Conservation (phyloP, 2,797 vertebrate genomes). For the Sebastes reedi region DNA sequence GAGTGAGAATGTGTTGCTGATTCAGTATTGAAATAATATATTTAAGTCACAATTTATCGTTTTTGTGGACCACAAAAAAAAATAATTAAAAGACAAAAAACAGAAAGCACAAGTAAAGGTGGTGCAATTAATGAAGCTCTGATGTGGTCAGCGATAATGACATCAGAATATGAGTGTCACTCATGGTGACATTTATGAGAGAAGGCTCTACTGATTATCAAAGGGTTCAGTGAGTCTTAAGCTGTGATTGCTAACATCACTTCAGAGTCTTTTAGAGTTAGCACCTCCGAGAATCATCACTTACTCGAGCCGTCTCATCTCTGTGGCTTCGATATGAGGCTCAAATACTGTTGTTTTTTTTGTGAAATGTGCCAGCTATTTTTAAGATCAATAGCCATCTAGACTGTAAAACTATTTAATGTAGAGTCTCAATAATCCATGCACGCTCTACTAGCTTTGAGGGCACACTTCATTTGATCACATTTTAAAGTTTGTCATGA, state of each 20-base stretch:
- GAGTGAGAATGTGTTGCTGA: neutral
- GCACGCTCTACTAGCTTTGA: constrained; percentile 20
- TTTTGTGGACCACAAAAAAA: neutral
- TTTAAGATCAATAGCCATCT: constrained; percentile 51
- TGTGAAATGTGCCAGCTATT: constrained; percentile 37
- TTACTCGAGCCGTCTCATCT: constrained; percentile 51
- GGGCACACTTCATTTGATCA: constrained; percentile 27
- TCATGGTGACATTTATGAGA: constrained; percentile 67
- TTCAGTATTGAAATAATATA: neutral
- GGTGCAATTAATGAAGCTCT: constrained; percentile 26
- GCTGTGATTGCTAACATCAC: constrained; percentile 75
- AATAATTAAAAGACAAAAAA: neutral
- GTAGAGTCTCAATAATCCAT: constrained; percentile 39
- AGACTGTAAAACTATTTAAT: constrained; percentile 39
- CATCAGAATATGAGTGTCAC: constrained; percentile 9
- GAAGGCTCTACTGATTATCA: constrained; percentile 66
- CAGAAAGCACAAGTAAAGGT: neutral
- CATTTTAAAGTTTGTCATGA: constrained; percentile 1
- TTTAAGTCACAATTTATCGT: neutral
- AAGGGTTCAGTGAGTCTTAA: constrained; percentile 64
- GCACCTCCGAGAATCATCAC: constrained; percentile 63
- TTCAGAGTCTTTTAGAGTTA: constrained; percentile 69
- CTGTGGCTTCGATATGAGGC: constrained; percentile 22
- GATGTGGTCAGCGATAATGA: constrained; percentile 56
- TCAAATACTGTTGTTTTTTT: neutral